Evolutionary conservation across 1,140 invertebrate species (phyloP).

Genomic region (Leptopilina clavipes): DNA sequence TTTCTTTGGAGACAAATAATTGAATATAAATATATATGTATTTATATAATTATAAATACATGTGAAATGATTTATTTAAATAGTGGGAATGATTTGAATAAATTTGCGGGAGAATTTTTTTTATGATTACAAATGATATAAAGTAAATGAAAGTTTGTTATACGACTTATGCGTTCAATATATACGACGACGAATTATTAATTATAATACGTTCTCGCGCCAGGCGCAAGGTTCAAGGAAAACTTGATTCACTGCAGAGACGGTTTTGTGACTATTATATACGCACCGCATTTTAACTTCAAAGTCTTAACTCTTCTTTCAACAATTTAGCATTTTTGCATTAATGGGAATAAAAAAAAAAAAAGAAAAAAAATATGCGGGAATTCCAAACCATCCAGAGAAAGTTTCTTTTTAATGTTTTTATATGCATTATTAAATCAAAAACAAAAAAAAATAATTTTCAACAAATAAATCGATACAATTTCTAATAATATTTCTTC

Average conservation of each 20-base stretch:
- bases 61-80: not conserved
- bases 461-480: too few relatives aligned
- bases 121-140: constrained; percentile 43
- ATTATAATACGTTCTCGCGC: constrained; percentile 53
- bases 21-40: too few relatives aligned
- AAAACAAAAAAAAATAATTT: too few relatives aligned
- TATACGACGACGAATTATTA: constrained; percentile 61
- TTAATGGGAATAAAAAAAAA: not conserved
- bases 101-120: constrained; percentile 36
- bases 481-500: too few relatives aligned
- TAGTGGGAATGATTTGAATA: not conserved
- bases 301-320: constrained; percentile 10
- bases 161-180: constrained; percentile 45
- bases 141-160: constrained; percentile 45
- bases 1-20: too few relatives aligned
- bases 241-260: constrained; percentile 58
- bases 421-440: too few relatives aligned
- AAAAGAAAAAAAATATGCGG: not conserved
- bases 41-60: too few relatives aligned
- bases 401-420: not conserved
- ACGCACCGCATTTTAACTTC: constrained; percentile 24
- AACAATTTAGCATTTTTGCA: constrained; percentile 24
- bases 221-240: constrained; percentile 68
- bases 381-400: not conserved
- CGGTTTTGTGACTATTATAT: constrained; percentile 47